Percentiles rank a stretch among this genome's conserved stretches.
Conservation (phyloP, 2,888 invertebrate species). For the Teleogryllus oceanicus region DNA sequence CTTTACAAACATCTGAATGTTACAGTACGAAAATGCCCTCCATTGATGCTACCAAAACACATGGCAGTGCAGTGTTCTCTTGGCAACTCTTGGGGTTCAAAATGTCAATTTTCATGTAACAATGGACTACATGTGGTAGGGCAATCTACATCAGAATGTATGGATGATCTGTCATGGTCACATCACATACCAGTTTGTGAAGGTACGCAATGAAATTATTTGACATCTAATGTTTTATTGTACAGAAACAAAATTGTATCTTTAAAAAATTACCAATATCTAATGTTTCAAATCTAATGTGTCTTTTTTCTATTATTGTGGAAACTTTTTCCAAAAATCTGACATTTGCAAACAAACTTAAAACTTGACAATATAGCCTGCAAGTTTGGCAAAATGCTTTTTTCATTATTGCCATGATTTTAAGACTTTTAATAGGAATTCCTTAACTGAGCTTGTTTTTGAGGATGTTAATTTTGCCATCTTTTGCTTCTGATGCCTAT, state of each 20-base stretch:
- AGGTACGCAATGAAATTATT: conserved; percentile 24
- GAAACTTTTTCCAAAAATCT: no score
- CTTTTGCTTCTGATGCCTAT: no score
- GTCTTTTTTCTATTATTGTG: no score
- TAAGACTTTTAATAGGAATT: no score
- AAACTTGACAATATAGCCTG: no score
- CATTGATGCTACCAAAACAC: conserved; percentile 47
- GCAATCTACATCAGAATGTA: conserved; percentile 31
- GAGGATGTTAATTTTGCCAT: no score
- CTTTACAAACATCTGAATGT: neutral
- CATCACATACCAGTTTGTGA: conserved; percentile 31
- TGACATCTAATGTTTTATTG: neutral
- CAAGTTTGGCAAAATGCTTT: no score
- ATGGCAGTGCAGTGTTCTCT: conserved; percentile 39
- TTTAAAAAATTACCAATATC: no score
- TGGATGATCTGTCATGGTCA: conserved; percentile 33
- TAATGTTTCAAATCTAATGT: no score
- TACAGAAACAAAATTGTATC: neutral
- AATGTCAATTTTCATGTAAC: conserved; percentile 49
- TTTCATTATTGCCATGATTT: no score
- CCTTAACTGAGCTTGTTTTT: no score
- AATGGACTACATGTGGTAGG: conserved; percentile 31
- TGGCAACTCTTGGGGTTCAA: conserved; percentile 44
- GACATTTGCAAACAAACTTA: no score
- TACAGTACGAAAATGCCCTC: conserved; percentile 47